phyloP scores from a whole-genome alignment of 2,888 invertebrate species.

The Nephrotoma guestfalica region DNA sequence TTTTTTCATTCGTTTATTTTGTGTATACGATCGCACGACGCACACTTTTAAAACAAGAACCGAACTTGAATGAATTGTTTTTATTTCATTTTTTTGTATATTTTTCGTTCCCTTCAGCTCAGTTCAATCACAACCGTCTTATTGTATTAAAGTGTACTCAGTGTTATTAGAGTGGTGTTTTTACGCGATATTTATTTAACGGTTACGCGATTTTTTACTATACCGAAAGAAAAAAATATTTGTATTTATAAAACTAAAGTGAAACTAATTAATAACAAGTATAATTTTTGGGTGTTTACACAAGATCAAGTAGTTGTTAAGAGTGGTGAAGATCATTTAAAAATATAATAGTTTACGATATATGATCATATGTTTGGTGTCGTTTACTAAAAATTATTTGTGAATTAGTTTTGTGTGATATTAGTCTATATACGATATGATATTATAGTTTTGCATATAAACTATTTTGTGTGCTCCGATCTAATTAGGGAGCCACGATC shows the following conservation, averaged over 20 bases:
- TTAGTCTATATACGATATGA: neutral
- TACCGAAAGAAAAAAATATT: neutral
- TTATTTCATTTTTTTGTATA: neutral
- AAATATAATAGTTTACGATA: too few species aligned
- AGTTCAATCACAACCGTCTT: neutral
- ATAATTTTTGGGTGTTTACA: neutral
- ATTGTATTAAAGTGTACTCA: neutral
- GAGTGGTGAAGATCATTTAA: neutral
- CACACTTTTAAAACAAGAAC: neutral
- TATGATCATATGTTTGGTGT: neutral
- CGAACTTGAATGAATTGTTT: neutral
- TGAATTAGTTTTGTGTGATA: neutral
- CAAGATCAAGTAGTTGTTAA: neutral
- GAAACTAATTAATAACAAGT: neutral
- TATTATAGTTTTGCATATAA: neutral
- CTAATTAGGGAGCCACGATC: neutral
- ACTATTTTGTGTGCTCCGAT: neutral
- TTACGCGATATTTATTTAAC: neutral
- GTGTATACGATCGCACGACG: neutral
- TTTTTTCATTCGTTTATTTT: neutral
- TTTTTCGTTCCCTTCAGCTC: neutral
- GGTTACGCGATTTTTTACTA: neutral
- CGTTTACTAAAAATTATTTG: neutral
- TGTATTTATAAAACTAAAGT: neutral
- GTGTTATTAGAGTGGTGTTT: too few species aligned